phyloP scores from a whole-genome alignment of 2,113 vertebrate genomes.

The Calcarius ornatus region DNA sequence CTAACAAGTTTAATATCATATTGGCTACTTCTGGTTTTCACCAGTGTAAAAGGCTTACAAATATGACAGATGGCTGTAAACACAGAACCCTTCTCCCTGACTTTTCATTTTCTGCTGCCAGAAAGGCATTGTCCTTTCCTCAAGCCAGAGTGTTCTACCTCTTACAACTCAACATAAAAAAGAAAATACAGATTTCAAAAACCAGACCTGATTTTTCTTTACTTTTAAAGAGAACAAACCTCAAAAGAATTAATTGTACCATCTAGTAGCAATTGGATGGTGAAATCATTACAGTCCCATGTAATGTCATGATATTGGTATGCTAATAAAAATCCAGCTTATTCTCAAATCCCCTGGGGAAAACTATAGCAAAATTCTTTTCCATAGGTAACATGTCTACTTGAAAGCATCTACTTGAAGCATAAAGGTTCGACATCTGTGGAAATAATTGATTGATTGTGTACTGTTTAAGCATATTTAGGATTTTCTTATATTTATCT shows the following conservation, averaged over 20 bases:
- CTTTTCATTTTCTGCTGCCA: constrained; percentile 51
- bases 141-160: neutral
- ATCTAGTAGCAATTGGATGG: neutral
- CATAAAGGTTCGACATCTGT: neutral
- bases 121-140: neutral
- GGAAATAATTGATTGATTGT: neutral
- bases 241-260: neutral
- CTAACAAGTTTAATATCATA: constrained; percentile 29
- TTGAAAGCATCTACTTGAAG: neutral
- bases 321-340: neutral
- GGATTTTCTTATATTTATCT: neutral
- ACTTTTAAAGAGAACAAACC: neutral
- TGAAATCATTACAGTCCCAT: neutral
- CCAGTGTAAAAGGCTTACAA: neutral
- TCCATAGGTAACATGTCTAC: neutral
- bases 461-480: neutral
- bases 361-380: neutral
- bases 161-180: neutral
- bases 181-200: neutral
- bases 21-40: constrained; percentile 2
- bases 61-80: constrained; percentile 2
- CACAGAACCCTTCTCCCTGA: neutral
- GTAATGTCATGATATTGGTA: neutral
- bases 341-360: neutral
- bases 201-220: neutral